phyloP scores from a whole-genome alignment of 1,140 invertebrate species.

The Drosophila sulfurigaster region DNA sequence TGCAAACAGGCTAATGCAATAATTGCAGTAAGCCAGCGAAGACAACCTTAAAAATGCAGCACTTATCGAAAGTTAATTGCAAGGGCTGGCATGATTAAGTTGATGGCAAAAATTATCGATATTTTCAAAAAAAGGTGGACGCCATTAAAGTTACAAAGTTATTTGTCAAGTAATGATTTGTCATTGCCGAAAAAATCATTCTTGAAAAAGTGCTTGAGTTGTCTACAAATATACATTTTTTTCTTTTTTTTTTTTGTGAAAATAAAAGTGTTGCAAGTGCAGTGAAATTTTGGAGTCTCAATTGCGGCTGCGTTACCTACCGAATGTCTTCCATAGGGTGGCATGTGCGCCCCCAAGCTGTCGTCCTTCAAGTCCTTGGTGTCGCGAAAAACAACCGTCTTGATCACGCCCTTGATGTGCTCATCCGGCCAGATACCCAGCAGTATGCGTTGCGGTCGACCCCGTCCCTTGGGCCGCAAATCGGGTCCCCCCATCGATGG shows the following conservation, averaged over 20 bases:
- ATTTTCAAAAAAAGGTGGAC: background rate
- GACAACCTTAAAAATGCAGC: background rate
- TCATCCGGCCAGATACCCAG: slow-evolving; percentile 96
- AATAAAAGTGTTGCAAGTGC: background rate
- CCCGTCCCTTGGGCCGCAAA: slow-evolving; percentile 95
- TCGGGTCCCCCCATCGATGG: slow-evolving; percentile 94
- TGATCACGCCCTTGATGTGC: slow-evolving; percentile 95
- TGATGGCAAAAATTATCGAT: background rate
- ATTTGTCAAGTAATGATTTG: background rate
- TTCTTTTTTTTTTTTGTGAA: background rate
- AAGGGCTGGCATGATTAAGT: background rate
- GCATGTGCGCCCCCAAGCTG: slow-evolving; percentile 67
- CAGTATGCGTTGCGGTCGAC: slow-evolving; percentile 94
- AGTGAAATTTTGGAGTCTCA: slow-evolving; percentile 1
- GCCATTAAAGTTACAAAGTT: background rate
- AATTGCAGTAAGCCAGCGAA: background rate
- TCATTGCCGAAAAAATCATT: background rate
- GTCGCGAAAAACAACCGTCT: slow-evolving; percentile 96
- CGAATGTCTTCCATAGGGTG: slow-evolving; percentile 83
- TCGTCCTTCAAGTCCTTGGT: slow-evolving; percentile 91
- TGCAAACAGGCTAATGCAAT: background rate
- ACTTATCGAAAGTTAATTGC: slow-evolving; percentile 1
- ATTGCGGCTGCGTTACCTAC: slow-evolving; percentile 57
- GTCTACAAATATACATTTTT: background rate
- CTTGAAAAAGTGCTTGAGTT: background rate